Conservation (phyloP, 2,888 invertebrate species). For the Caenorhabditis sp. region DNA sequence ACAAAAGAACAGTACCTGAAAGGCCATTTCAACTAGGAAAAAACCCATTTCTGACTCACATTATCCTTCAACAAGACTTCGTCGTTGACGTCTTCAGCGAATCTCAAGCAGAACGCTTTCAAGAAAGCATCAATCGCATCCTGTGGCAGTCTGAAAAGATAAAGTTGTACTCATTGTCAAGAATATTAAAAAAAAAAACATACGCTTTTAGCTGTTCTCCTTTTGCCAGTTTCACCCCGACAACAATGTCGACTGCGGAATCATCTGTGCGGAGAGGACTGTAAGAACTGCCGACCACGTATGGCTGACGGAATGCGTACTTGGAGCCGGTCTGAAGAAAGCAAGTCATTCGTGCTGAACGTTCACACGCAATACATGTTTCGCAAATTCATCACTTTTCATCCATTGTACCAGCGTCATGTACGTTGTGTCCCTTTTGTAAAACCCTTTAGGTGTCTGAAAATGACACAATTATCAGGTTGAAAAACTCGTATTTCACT, state of each 20-base stretch:
- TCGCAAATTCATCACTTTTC: constrained; percentile 2
- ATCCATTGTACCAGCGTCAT: background rate
- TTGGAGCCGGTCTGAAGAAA: constrained; percentile 2
- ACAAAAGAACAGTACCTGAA: background rate
- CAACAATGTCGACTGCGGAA: background rate
- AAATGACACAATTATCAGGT: background rate
- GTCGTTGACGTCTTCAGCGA: background rate
- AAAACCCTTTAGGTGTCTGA: background rate
- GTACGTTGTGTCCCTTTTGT: background rate
- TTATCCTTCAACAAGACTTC: background rate
- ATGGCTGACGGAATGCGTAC: constrained; percentile 11
- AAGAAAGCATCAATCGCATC: background rate
- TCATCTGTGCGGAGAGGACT: background rate
- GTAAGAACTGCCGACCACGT: constrained; percentile 9
- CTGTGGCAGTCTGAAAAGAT: constrained; percentile 7
- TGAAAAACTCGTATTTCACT: background rate
- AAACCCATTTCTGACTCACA: background rate
- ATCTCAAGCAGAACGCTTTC: background rate
- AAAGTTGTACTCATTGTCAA: background rate
- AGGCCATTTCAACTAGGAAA: too few species aligned
- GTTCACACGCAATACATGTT: background rate
- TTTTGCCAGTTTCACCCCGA: background rate
- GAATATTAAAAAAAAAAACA: background rate
- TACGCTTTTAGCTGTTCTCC: background rate
- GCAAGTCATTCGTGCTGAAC: too few species aligned